A percentile compares a stretch with the other conserved stretches of the same genome.
These are phyloP conservation scores for Myotis pilosus DNA, from an alignment of 2,797 vertebrate genomes.

Conservation along the genomic window DNA sequence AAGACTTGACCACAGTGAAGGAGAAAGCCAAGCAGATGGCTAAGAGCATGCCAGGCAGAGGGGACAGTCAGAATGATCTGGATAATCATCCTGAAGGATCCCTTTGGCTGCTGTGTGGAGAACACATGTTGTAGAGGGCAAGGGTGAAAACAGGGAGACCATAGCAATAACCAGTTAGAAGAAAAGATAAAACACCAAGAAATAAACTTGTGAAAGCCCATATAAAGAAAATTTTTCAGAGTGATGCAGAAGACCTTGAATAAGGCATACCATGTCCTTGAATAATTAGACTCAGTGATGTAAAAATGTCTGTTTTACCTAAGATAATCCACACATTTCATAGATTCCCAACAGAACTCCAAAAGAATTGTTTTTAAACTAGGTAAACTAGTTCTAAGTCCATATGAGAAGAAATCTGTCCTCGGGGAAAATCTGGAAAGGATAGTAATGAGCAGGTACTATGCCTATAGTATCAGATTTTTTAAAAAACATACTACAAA, in stretches of 20 bases:
- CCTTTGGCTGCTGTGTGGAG: not conserved
- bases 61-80: not conserved
- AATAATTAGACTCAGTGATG: not conserved
- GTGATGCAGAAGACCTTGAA: not conserved
- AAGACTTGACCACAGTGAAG: not conserved
- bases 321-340: not conserved
- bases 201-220: slow-evolving; percentile 24
- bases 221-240: not conserved
- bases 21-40: not conserved
- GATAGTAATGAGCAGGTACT: not conserved
- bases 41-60: not conserved
- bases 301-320: slow-evolving; percentile 34
- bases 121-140: not conserved
- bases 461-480: not conserved
- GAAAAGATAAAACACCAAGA: not conserved
- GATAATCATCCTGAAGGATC: not conserved
- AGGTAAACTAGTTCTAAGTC: slow-evolving; percentile 10
- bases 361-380: slow-evolving; percentile 17
- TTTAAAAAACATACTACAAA: not conserved
- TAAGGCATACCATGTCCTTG: not conserved
- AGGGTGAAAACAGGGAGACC: not conserved
- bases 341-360: not conserved
- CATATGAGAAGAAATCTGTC: not conserved
- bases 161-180: not conserved
- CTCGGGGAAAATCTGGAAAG: not conserved